Conservation (phyloP, 2,888 invertebrate genomes). For the Caenorhabditis sp. region DNA sequence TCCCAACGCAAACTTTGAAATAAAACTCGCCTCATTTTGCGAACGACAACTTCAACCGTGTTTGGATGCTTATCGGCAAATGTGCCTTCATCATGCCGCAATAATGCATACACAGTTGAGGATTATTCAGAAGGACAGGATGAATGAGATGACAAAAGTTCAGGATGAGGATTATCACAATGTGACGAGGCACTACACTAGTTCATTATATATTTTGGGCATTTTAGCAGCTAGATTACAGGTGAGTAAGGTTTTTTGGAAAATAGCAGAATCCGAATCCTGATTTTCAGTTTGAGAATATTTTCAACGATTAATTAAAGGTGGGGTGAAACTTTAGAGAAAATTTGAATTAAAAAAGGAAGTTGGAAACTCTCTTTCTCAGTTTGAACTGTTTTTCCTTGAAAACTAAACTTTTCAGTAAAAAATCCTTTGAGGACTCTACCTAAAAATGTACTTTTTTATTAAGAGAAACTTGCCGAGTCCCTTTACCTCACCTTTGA, state of each 20-base stretch:
- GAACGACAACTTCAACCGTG: constrained; percentile 36
- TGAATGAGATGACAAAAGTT: constrained; percentile 24
- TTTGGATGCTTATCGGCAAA: constrained; percentile 35
- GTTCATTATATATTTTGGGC: constrained; percentile 62
- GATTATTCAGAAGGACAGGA: constrained; percentile 34
- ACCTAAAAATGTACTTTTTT: no score
- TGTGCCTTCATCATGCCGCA: constrained; percentile 21
- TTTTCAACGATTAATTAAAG: no score
- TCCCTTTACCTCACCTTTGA: no score
- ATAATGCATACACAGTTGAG: constrained; percentile 32
- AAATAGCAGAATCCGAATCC: no score
- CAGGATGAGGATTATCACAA: constrained; percentile 39
- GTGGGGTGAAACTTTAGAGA: no score
- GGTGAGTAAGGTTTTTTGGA: neutral
- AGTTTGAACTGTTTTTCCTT: no score
- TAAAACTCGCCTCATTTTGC: constrained; percentile 18
- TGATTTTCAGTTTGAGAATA: no score
- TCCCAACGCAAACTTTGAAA: constrained; percentile 25
- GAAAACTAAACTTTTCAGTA: no score
- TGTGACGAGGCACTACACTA: constrained; percentile 53
- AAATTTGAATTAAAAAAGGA: no score
- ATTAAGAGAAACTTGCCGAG: no score
- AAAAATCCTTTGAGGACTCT: no score
- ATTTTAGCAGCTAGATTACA: constrained; percentile 60
- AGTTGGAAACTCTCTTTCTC: no score